These are phyloP conservation scores for Eleginops maclovinus DNA, from an alignment of 2,113 vertebrate species.

Conservation along the genomic window DNA sequence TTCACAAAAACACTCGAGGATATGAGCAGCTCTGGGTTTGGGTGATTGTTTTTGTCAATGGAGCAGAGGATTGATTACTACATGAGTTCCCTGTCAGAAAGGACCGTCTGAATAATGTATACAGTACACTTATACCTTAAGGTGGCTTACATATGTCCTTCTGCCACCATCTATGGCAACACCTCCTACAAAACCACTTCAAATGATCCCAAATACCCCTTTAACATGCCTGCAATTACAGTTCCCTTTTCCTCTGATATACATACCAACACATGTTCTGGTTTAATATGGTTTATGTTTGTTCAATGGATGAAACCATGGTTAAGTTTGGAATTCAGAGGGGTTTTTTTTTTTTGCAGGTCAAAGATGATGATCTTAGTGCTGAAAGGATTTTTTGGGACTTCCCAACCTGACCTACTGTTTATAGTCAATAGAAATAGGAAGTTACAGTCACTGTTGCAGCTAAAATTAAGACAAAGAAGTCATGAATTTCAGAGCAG, in stretches of 20 bases:
- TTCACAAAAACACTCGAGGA: too few relatives aligned
- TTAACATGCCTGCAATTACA: conserved; percentile 8
- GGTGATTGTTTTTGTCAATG: too few relatives aligned
- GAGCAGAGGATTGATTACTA: too few relatives aligned
- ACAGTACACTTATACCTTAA: too few relatives aligned
- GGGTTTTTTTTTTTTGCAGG: conserved; percentile 7
- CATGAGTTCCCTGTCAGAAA: too few relatives aligned
- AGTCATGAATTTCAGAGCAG: conserved; percentile 42
- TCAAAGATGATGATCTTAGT: conserved; percentile 9
- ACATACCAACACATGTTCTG: conserved; percentile 6
- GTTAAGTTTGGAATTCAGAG: not conserved
- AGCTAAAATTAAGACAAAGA: conserved; percentile 56
- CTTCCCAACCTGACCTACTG: conserved; percentile 21
- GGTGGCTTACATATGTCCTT: too few relatives aligned
- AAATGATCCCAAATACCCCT: too few relatives aligned
- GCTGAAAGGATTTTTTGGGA: conserved; percentile 13
- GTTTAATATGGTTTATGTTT: conserved; percentile 18
- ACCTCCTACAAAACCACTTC: too few relatives aligned
- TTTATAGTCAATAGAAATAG: conserved; percentile 34
- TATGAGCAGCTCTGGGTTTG: too few relatives aligned
- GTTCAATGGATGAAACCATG: conserved; percentile 4
- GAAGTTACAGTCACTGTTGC: conserved; percentile 49
- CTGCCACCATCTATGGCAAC: too few relatives aligned
- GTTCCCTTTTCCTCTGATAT: conserved; percentile 6
- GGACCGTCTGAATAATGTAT: too few relatives aligned